A percentile compares a stretch with the other conserved stretches of the same genome.
Conservation (phyloP, 2,797 vertebrate genomes). For the Melopsittacus undulatus region DNA sequence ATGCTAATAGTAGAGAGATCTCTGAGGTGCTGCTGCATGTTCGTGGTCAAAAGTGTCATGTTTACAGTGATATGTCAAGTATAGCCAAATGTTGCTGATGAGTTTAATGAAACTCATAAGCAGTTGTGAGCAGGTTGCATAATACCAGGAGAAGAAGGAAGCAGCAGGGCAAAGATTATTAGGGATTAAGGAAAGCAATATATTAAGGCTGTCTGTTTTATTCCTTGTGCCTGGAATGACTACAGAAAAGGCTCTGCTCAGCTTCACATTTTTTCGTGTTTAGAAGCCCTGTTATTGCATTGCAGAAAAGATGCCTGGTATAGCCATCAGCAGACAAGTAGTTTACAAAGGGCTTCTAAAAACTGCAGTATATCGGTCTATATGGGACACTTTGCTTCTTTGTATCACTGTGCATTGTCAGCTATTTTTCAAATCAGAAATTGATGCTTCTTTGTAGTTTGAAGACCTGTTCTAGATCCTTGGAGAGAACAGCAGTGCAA, state of each 20-base stretch:
- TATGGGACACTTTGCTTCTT: not conserved
- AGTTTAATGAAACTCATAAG: not conserved
- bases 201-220: not conserved
- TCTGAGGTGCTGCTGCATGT: not conserved
- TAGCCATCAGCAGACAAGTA: not conserved
- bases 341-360: not conserved
- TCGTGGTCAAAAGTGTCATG: not conserved
- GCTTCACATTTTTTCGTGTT: not conserved
- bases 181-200: not conserved
- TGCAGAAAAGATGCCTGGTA: not conserved
- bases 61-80: not conserved
- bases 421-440: not conserved
- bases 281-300: not conserved
- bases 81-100: not conserved
- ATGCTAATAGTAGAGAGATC: not conserved
- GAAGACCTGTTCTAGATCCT: slow-evolving; percentile 25
- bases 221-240: not conserved
- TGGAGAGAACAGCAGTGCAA: not conserved
- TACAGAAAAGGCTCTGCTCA: not conserved
- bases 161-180: not conserved
- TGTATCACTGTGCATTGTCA: not conserved
- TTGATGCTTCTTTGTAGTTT: not conserved
- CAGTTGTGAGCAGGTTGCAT: not conserved
- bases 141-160: not conserved
- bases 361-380: not conserved